Base-by-base conservation (phyloP, 2,113 vertebrate genomes). In the Oreochromis tanganicae region DNA sequence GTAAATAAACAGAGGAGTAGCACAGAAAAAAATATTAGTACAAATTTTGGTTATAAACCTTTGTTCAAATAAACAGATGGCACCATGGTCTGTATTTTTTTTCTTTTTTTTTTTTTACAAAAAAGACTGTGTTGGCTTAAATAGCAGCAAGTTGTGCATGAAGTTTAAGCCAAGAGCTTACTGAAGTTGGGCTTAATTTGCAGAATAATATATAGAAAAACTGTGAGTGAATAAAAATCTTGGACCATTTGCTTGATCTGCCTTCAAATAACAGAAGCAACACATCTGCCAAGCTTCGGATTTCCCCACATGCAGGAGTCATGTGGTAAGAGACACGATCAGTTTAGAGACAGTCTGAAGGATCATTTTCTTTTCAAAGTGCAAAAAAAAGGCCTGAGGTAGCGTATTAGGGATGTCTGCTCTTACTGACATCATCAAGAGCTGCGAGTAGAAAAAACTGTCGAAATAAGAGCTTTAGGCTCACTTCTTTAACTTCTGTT, bases 61-160 rank as follows among this genome's bases (percentile, higher is more conserved):
- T 9, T 8, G 24, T 85, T 81, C 80, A 89, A 12, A 52, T 38
- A 54, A 86, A 83, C 84, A 83, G 88, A 89, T 86, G 84, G 71
- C 68, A 50, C 29, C 57, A 52, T 50, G 71, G 41, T 59, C 17
- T 36, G 41, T 36, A 50, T 21, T 5, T 34, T 24, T 10, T 32
- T 27, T 27, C 27, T 27, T 27, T 27, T 3, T 56, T 27, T 3
- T 56, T 7, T 32, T 56, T 56, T 1, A 0, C 27, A 1, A 41
- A 41, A 11, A 36, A 71, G 52, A 59, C 17, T 9, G 61, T 61
- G 75, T 52, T 4, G 38, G 36, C 19, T 83, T 24, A 86, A 80
- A 71, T 83, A 79, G 57, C 63, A 61, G 54, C 41, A 78, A 27
- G 41, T 56, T 27, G 24, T 54, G 16, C 66, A 43, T 43, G 36